These are phyloP conservation scores for Ceratina calcarata DNA, from an alignment of 1,140 invertebrate genomes.

Conservation along the genomic window DNA sequence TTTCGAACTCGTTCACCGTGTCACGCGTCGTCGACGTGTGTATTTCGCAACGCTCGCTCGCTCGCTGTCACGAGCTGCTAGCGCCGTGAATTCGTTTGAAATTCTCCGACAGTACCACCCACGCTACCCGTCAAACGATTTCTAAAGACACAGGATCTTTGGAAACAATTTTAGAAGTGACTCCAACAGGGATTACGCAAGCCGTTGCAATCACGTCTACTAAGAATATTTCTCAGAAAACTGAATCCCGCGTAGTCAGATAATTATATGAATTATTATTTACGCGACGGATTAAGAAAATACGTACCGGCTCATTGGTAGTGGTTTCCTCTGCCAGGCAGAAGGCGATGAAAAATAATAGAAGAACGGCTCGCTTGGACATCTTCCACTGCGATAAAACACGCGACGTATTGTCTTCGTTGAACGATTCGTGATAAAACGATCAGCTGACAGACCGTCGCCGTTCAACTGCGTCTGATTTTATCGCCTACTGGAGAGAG, in stretches of 20 bases:
- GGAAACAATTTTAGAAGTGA: neutral
- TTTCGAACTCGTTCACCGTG: slow-evolving; percentile 1
- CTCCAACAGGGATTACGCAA: neutral
- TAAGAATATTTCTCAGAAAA: no score
- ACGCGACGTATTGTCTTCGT: slow-evolving; percentile 36
- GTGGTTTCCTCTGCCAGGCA: neutral
- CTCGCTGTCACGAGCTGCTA: no score
- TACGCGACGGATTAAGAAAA: no score
- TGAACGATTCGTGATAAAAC: neutral
- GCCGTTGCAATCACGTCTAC: no score
- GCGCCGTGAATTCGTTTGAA: slow-evolving; percentile 1
- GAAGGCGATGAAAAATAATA: slow-evolving; percentile 11
- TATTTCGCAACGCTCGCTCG: slow-evolving; percentile 6
- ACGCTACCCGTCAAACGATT: neutral
- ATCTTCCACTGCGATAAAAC: slow-evolving; percentile 38
- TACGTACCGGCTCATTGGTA: no score
- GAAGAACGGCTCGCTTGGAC: slow-evolving; percentile 24
- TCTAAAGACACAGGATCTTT: neutral
- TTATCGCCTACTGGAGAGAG: slow-evolving; percentile 36
- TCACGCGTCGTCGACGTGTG: neutral
- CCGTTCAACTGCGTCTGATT: slow-evolving; percentile 6
- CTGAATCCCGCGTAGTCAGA: no score
- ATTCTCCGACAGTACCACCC: neutral
- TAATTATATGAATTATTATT: no score
- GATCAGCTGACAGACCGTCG: slow-evolving; percentile 38